phyloP scores from a whole-genome alignment of 2,113 vertebrate genomes.

The Cinclus mexicanus region DNA sequence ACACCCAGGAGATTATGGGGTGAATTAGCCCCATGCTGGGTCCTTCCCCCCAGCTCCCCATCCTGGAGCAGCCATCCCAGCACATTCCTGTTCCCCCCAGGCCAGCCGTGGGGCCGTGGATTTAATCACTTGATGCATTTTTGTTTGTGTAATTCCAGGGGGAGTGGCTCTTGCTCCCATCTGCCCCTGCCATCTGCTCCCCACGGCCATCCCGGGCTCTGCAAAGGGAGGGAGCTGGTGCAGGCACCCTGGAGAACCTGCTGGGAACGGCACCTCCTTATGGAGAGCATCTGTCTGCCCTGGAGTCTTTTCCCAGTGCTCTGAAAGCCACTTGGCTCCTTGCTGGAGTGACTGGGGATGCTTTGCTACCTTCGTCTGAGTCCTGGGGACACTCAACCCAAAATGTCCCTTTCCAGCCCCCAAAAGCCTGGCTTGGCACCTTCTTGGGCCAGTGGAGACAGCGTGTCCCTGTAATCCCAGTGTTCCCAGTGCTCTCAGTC shows the following conservation, averaged over 20 bases:
- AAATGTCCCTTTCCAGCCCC: not conserved
- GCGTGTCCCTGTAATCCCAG: not conserved
- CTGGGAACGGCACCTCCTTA: not conserved
- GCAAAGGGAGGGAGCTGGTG: not conserved
- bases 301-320: not conserved
- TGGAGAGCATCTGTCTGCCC: rapidly evolving
- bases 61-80: not conserved
- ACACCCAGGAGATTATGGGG: not conserved
- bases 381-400: not conserved
- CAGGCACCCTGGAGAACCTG: not conserved
- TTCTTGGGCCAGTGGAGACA: rapidly evolving
- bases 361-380: rapidly evolving
- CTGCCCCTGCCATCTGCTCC: conserved; percentile 79
- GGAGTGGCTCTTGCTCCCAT: conserved; percentile 68
- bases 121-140: conserved; percentile 70
- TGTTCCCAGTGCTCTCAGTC: rapidly evolving
- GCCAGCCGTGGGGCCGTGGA: not conserved
- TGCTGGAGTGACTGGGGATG: rapidly evolving
- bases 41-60: too few relatives aligned
- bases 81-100: not conserved
- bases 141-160: conserved; percentile 65
- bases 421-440: not conserved
- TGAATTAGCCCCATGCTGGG: not conserved
- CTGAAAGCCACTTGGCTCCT: not conserved
- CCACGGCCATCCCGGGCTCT: not conserved